Conservation (phyloP, 2,113 vertebrate genomes). For the Sphyrna mokarran region DNA sequence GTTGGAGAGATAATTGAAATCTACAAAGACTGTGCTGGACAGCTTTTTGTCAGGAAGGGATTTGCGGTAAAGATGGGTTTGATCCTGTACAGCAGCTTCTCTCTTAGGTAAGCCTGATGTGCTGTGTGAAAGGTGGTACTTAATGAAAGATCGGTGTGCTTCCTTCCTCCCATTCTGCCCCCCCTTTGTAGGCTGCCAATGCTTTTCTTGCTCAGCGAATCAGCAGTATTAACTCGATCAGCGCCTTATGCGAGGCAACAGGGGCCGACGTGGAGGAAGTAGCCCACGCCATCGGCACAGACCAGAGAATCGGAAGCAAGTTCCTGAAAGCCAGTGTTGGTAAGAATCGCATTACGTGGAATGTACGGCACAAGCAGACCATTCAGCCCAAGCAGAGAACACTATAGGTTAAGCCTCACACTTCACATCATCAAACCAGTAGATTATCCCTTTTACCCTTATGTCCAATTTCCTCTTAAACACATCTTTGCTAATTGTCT, state of each 20-base stretch:
- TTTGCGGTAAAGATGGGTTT: not conserved
- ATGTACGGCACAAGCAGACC: not conserved
- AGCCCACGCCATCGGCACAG: not conserved
- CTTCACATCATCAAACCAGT: not conserved
- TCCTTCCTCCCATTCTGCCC: not conserved
- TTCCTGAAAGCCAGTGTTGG: constrained; percentile 36
- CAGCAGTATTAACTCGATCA: constrained; percentile 41
- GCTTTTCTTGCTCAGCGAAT: constrained; percentile 27
- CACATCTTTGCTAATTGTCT: not conserved
- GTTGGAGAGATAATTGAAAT: not conserved
- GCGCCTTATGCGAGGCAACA: constrained; percentile 4
- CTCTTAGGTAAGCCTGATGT: not conserved
- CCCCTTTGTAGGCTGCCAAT: constrained; percentile 34
- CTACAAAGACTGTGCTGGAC: not conserved
- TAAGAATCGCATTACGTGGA: not conserved
- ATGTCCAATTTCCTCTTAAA: not conserved
- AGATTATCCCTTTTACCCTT: not conserved
- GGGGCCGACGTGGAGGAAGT: constrained; percentile 2
- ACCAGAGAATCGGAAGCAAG: not conserved
- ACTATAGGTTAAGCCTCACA: not conserved
- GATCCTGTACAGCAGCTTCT: not conserved
- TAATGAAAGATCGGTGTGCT: not conserved
- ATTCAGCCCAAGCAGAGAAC: not conserved
- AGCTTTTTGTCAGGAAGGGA: not conserved
- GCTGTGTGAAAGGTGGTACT: not conserved